Conservation (phyloP, 2,888 invertebrate genomes). For the Ochropacha duplaris region DNA sequence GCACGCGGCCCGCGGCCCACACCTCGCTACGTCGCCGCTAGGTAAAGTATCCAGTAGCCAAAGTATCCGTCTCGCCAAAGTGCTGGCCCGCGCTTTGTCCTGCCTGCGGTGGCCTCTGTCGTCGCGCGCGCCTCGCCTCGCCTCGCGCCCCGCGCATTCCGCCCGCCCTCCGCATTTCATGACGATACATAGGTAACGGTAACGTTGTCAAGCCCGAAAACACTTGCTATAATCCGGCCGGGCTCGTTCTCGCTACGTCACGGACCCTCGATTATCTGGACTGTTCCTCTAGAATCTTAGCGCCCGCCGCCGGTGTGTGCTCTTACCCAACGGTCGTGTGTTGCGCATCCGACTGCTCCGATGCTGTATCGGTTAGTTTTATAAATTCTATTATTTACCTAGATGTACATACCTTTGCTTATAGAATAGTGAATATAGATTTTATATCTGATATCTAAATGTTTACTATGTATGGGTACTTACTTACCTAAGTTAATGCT, state of each 20-base stretch:
- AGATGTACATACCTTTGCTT: slow-evolving; percentile 8
- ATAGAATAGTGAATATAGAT: slow-evolving; percentile 11
- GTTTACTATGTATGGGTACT: not conserved
- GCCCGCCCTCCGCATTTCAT: slow-evolving; percentile 50
- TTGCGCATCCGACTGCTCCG: slow-evolving; percentile 77
- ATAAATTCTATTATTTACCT: slow-evolving; percentile 27
- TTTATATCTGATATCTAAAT: slow-evolving; percentile 4
- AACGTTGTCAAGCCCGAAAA: slow-evolving; percentile 57
- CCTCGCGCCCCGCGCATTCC: slow-evolving; percentile 41
- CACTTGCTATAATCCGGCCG: slow-evolving; percentile 48
- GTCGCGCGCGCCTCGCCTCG: slow-evolving; percentile 29
- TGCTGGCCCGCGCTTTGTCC: slow-evolving; percentile 53
- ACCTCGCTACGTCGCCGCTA: slow-evolving; percentile 52
- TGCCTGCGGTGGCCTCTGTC: slow-evolving; percentile 39
- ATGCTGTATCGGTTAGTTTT: slow-evolving; percentile 76
- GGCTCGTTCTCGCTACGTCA: slow-evolving; percentile 40
- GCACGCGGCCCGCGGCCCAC: slow-evolving; percentile 19
- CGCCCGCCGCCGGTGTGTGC: slow-evolving; percentile 38
- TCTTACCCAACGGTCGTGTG: slow-evolving; percentile 65
- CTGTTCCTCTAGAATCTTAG: slow-evolving; percentile 41
- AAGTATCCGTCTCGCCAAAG: slow-evolving; percentile 25
- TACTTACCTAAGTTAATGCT: slow-evolving; percentile 26
- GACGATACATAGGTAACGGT: slow-evolving; percentile 68
- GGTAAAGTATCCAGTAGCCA: slow-evolving; percentile 49
- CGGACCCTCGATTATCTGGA: slow-evolving; percentile 41